phyloP scores from a whole-genome alignment of 2,797 vertebrate species.

The Sebastes steindachneri region DNA sequence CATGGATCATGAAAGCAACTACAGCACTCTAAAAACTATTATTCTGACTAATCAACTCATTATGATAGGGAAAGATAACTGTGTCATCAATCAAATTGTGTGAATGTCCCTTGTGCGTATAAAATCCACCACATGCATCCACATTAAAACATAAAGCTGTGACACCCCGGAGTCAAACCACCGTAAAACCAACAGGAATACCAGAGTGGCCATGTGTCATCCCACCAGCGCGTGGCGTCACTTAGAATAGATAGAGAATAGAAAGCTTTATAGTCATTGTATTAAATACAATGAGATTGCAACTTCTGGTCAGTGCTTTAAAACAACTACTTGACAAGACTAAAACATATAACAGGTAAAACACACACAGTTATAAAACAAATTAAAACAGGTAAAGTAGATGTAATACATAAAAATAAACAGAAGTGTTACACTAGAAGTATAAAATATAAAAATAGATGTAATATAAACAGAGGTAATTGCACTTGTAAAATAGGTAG shows the following conservation, averaged over 20 bases:
- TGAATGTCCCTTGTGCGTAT: neutral
- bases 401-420: too few relatives aligned
- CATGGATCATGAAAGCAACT: constrained; percentile 25
- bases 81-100: neutral
- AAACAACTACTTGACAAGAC: too few relatives aligned
- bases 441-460: too few relatives aligned
- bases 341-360: too few relatives aligned
- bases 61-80: neutral
- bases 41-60: neutral
- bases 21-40: neutral
- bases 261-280: too few relatives aligned
- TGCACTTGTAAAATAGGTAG: too few relatives aligned
- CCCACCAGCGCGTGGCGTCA: constrained; percentile 24
- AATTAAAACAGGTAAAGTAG: too few relatives aligned
- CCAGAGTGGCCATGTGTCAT: constrained; percentile 42
- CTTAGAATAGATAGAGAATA: neutral
- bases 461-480: too few relatives aligned
- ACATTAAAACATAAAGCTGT: neutral
- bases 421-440: too few relatives aligned
- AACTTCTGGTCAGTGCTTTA: too few relatives aligned
- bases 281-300: too few relatives aligned
- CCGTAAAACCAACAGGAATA: neutral
- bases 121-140: neutral
- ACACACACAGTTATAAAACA: too few relatives aligned
- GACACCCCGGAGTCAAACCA: neutral